Evolutionary conservation across 2,797 vertebrate species (phyloP), one percentile per base, ranked within the genome.

Genomic region (Bradypodion ventrale): DNA sequence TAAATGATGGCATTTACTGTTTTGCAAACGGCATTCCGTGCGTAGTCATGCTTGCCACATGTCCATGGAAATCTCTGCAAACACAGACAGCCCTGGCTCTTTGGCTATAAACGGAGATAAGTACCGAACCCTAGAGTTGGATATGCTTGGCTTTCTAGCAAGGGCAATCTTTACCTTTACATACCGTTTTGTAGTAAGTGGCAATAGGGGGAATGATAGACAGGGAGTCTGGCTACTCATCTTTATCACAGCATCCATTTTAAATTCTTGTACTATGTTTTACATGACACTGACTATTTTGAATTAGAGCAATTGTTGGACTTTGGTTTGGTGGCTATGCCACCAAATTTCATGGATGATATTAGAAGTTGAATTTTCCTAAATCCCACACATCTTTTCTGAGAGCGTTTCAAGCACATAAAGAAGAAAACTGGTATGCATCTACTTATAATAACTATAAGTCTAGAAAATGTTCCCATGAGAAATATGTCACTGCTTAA

Each of bases 391-490:
- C 97, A 37, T 99, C 98, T 1, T 99, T 99, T 93, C 91, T 99
- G 88, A 95, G 96, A 89, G 98, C 97, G 0, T 98, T 99, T 93
- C 98, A 99, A 93, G 97, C 98, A 7, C 98, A 99, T 90, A 99
- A 99, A 92, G 98, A 99, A 87, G 98, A 99, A 93, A 99, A 99
- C 93, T 99, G 98, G 98, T 99, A 92, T 97, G 97, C 95, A 70
- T 4, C 8, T 8, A 6, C 12, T 10, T 37, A 68, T 75, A 37
- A 0, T n/a, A 60, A 59, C 85, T 77, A 8, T 52, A 6, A 78
- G 62, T 37, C 16, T 79, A 40, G 25, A 42, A 49, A 65, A 46
- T 68, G n/a, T 56, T n/a, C 21, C 68, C 4, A 21, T 49, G 52
- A 65, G 59, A 85, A 46, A 23, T 81, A 46, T 75, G 7, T n/a